A percentile compares a stretch with the other conserved stretches of the same genome.
These are phyloP conservation scores for Eurois occulta DNA, from an alignment of 2,888 invertebrate genomes.

Conservation along the genomic window DNA sequence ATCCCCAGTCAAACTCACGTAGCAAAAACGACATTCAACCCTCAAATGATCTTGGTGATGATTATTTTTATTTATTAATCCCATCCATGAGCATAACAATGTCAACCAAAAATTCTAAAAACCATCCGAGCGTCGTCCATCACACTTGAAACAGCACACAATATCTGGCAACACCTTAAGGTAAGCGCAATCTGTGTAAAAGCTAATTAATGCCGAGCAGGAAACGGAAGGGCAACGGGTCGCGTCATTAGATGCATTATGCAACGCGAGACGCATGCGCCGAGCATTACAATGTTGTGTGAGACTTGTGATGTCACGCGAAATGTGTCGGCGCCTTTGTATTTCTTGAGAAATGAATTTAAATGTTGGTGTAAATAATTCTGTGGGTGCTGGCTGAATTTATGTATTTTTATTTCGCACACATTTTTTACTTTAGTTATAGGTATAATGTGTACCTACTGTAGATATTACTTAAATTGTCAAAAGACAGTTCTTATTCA, in stretches of 20 bases:
- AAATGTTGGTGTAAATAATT: slow-evolving; percentile 35
- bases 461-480: not conserved
- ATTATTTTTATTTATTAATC: slow-evolving; percentile 22
- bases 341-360: slow-evolving; percentile 49
- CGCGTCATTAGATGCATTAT: slow-evolving; percentile 87
- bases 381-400: not conserved
- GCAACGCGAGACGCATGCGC: slow-evolving; percentile 81
- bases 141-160: slow-evolving; percentile 49
- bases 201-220: slow-evolving; percentile 84
- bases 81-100: too few species aligned
- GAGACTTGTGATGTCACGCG: slow-evolving; percentile 57
- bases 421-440: not conserved
- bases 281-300: slow-evolving; percentile 73
- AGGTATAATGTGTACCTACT: not conserved
- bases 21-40: not conserved
- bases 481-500: too few species aligned
- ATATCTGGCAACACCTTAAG: slow-evolving; percentile 61
- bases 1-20: not conserved
- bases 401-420: not conserved
- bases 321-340: slow-evolving; percentile 55
- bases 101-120: too few species aligned
- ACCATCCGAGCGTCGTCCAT: slow-evolving; percentile 15
- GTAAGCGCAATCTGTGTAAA: slow-evolving; percentile 68
- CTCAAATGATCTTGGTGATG: too few species aligned
- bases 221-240: slow-evolving; percentile 88